Evolutionary conservation across 2,888 invertebrate genomes (phyloP).

Genomic region (Euplagia quadripunctaria): DNA sequence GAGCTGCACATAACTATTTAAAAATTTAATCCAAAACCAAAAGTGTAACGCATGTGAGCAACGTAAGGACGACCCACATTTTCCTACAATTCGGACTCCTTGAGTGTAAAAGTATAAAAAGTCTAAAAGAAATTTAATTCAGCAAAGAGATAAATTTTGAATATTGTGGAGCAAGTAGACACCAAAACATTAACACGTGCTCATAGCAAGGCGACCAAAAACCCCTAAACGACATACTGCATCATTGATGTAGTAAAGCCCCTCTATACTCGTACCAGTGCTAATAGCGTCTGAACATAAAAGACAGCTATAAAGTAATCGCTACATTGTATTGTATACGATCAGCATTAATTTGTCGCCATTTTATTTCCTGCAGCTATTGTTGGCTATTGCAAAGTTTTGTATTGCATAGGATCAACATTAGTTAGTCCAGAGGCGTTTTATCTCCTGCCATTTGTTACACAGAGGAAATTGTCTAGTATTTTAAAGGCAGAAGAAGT

Average conservation of each 20-base stretch:
- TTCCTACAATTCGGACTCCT: too few relatives aligned
- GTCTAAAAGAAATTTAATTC: too few relatives aligned
- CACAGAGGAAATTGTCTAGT: slow-evolving; percentile 1
- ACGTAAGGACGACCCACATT: too few relatives aligned
- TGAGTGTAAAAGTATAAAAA: too few relatives aligned
- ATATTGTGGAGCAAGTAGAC: background rate
- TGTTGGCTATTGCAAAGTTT: slow-evolving; percentile 6
- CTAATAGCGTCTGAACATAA: background rate
- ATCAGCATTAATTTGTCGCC: slow-evolving; percentile 8
- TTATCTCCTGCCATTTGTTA: slow-evolving; percentile 6
- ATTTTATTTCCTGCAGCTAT: background rate
- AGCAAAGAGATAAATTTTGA: too few relatives aligned
- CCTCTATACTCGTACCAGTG: background rate
- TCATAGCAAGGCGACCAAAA: background rate
- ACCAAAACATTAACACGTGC: background rate
- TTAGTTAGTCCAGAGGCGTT: slow-evolving; percentile 2
- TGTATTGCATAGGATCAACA: slow-evolving; percentile 12
- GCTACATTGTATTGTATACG: slow-evolving; percentile 7
- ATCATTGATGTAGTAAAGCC: background rate
- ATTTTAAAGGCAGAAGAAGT: background rate
- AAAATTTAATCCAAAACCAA: too few relatives aligned
- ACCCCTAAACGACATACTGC: background rate
- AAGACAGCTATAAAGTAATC: background rate
- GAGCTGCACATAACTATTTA: too few relatives aligned
- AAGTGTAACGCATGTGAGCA: too few relatives aligned